A percentile compares a stretch with the other conserved stretches of the same genome.
phyloP scores from a whole-genome alignment of 2,797 vertebrate species.

The Falco rusticolus region DNA sequence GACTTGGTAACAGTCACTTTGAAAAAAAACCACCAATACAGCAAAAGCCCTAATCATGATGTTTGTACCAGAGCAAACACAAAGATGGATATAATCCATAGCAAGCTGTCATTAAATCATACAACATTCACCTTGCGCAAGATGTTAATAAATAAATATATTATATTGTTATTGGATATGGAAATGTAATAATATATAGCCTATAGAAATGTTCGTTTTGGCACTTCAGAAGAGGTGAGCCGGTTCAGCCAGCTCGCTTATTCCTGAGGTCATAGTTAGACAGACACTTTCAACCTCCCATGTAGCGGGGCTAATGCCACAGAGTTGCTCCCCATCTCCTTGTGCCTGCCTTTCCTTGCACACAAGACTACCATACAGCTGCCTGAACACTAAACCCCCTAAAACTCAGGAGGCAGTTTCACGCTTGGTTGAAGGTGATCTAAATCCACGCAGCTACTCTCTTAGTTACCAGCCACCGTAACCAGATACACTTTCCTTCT shows the following conservation, averaged over 20 bases:
- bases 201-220: background rate
- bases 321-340: background rate
- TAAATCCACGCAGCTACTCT: background rate
- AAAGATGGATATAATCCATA: background rate
- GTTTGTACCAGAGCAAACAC: background rate
- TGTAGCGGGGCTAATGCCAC: accelerated
- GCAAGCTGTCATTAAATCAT: background rate
- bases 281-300: background rate
- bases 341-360: background rate
- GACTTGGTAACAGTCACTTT: background rate
- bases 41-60: background rate
- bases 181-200: background rate
- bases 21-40: background rate
- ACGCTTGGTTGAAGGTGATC: background rate
- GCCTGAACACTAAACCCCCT: background rate
- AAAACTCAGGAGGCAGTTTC: background rate
- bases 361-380: background rate
- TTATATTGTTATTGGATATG: background rate
- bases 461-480: background rate
- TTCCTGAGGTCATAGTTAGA: background rate
- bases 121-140: background rate
- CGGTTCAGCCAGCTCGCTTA: background rate
- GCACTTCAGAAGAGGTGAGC: background rate
- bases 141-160: background rate
- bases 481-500: background rate